phyloP scores from a whole-genome alignment of 2,888 invertebrate genomes.

The Kuschelorhynchus macadamiae region DNA sequence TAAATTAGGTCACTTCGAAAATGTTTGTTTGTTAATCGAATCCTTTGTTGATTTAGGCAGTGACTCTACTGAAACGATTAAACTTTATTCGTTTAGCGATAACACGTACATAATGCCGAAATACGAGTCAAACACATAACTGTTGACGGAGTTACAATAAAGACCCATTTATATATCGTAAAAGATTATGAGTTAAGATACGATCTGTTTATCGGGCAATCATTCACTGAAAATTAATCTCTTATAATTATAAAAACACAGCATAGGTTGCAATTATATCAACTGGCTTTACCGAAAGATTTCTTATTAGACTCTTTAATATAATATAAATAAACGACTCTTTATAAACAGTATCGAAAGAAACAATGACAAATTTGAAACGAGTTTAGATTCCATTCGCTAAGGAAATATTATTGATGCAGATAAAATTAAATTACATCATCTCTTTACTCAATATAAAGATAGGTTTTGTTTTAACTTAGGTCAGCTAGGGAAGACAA shows the following conservation, averaged over 20 bases:
- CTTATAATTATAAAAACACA: neutral
- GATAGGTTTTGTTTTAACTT: constrained; percentile 10
- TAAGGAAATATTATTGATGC: neutral
- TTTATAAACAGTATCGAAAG: neutral
- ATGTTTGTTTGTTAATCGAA: neutral
- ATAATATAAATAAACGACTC: neutral
- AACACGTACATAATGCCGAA: neutral
- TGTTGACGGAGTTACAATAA: constrained; percentile 3
- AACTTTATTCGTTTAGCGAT: neutral
- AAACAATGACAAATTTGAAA: neutral
- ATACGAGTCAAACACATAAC: neutral
- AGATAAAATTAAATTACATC: neutral
- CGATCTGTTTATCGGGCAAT: constrained; percentile 4
- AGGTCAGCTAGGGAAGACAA: constrained; percentile 7
- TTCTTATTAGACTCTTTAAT: no score
- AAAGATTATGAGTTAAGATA: neutral
- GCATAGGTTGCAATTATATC: no score
- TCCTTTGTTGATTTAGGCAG: neutral
- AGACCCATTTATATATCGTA: neutral
- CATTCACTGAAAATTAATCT: neutral
- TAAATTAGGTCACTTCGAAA: neutral
- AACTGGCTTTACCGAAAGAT: no score
- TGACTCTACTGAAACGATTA: neutral
- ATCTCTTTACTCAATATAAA: neutral
- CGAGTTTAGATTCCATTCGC: neutral